Evolutionary conservation across 2,113 vertebrate species (phyloP).

Genomic region (Sturnira hondurensis): DNA sequence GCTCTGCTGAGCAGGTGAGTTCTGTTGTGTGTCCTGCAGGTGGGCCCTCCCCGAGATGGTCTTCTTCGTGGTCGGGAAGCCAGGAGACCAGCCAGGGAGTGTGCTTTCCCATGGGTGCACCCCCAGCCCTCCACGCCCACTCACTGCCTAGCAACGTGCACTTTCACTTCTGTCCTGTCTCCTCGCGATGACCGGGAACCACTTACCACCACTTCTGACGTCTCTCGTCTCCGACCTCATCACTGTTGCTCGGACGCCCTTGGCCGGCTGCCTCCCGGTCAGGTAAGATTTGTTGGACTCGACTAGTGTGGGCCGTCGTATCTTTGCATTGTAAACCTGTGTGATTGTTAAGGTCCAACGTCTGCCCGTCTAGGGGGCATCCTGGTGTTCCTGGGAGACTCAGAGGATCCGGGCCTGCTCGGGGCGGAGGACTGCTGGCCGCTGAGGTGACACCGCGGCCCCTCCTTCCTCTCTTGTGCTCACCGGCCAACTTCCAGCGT

Average conservation of each 20-base stretch:
- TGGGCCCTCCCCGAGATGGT: neutral
- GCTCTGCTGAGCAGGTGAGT: neutral
- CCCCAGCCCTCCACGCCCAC: neutral
- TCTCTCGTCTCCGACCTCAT: accelerated
- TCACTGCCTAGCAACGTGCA: too few species aligned
- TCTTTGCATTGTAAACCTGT: neutral
- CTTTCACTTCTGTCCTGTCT: neutral
- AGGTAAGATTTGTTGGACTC: neutral
- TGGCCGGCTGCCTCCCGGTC: neutral
- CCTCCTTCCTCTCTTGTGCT: neutral
- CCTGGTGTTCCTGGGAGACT: neutral
- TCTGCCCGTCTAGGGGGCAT: neutral
- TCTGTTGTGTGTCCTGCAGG: accelerated
- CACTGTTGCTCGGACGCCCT: neutral
- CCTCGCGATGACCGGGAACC: neutral
- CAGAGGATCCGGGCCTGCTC: neutral
- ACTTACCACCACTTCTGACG: accelerated
- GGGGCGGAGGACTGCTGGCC: neutral
- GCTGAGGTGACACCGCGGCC: accelerated
- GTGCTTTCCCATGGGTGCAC: accelerated
- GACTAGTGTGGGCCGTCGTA: neutral
- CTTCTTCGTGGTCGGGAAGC: neutral
- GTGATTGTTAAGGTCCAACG: neutral
- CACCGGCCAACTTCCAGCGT: neutral
- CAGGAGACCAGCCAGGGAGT: neutral